These are phyloP conservation scores for Psittacula echo DNA, from an alignment of 2,797 vertebrate species.

Conservation along the genomic window DNA sequence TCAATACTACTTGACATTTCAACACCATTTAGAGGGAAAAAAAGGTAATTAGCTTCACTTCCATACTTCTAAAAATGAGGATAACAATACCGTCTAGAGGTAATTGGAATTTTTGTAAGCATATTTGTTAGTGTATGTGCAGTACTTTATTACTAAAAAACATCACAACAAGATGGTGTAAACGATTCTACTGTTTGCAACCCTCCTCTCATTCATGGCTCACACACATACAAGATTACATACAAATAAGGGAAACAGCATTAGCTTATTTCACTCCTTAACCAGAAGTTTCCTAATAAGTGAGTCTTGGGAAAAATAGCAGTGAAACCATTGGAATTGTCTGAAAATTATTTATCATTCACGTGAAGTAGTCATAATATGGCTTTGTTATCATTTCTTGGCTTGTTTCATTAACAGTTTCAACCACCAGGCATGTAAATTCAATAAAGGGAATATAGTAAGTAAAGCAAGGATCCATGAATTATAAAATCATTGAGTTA, in stretches of 20 bases:
- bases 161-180: neutral
- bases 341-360: neutral
- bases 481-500: no score
- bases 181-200: neutral
- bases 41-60: neutral
- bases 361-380: neutral
- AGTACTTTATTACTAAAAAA: neutral
- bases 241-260: neutral
- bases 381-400: neutral
- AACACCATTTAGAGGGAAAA: neutral
- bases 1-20: neutral
- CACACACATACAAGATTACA: neutral
- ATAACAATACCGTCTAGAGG: neutral
- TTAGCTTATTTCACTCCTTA: neutral
- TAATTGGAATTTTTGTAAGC: neutral
- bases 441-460: slow-evolving; percentile 11
- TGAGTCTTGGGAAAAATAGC: neutral
- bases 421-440: neutral
- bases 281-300: neutral
- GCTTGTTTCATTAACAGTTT: neutral
- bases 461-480: slow-evolving; percentile 30
- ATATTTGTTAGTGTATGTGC: neutral
- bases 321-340: neutral
- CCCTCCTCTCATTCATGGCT: neutral
- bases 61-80: neutral